These are phyloP conservation scores for Ciconia boyciana DNA, from an alignment of 2,113 vertebrate species.

Conservation along the genomic window DNA sequence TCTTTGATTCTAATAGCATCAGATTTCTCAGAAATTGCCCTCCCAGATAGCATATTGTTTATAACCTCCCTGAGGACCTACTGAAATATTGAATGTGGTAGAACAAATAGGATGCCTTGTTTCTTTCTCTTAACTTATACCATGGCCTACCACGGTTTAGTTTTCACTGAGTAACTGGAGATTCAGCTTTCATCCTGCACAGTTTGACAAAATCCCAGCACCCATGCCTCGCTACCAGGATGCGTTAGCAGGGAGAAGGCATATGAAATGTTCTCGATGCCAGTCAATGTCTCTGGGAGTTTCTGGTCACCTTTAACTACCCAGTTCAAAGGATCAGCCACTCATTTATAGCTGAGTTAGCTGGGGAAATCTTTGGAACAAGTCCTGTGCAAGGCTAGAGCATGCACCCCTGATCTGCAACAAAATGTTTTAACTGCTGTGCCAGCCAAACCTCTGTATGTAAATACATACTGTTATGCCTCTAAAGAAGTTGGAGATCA, in stretches of 20 bases:
- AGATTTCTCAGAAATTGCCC: neutral
- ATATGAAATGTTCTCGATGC: fast-evolving
- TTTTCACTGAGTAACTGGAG: neutral
- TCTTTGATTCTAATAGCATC: neutral
- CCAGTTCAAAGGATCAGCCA: neutral
- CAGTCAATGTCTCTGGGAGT: neutral
- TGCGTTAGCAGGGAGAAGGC: fast-evolving
- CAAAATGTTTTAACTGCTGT: neutral
- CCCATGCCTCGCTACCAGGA: fast-evolving
- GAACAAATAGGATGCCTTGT: neutral
- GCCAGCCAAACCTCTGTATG: neutral
- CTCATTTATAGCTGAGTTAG: neutral
- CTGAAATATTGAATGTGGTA: neutral
- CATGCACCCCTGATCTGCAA: neutral
- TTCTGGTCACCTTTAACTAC: too few relatives aligned
- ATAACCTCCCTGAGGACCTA: fast-evolving
- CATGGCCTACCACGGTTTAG: neutral
- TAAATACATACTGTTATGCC: fast-evolving
- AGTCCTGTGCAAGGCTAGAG: neutral
- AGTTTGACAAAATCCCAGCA: neutral
- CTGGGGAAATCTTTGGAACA: neutral
- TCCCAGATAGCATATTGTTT: neutral
- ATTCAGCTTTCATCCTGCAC: fast-evolving
- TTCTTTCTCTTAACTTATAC: neutral
- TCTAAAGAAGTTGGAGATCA: neutral